These are phyloP conservation scores for Vireo altiloquus DNA, from an alignment of 2,113 vertebrate genomes.

Conservation along the genomic window DNA sequence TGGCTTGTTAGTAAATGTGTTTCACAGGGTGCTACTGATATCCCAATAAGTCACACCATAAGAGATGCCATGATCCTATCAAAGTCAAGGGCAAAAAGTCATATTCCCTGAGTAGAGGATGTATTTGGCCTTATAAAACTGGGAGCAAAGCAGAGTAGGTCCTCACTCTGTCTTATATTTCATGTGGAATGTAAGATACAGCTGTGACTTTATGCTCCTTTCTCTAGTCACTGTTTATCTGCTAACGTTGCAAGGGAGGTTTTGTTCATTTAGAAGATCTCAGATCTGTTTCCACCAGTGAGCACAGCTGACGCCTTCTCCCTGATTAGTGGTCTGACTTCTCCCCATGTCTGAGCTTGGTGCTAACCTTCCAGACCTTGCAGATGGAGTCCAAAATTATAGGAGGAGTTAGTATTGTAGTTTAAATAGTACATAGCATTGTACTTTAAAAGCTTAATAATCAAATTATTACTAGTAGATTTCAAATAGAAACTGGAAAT, in stretches of 20 bases:
- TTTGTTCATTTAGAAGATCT: not conserved
- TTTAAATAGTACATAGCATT: not conserved
- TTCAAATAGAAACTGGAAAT: not conserved
- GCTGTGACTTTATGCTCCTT: not conserved
- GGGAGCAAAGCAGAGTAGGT: not conserved
- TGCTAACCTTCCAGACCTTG: not conserved
- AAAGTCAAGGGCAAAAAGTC: not conserved
- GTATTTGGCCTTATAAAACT: not conserved
- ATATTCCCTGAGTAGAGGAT: not conserved
- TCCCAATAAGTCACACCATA: not conserved
- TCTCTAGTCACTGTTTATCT: not conserved
- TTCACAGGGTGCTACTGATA: not conserved
- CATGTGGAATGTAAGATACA: not conserved
- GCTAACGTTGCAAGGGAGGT: not conserved
- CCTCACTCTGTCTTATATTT: not conserved
- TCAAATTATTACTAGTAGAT: not conserved
- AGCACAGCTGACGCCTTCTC: not conserved
- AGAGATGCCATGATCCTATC: not conserved
- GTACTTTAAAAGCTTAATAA: not conserved
- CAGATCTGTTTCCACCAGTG: fast-evolving
- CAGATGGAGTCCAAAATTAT: not conserved
- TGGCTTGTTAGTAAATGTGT: not conserved
- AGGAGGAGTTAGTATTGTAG: not conserved
- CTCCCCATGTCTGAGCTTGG: not conserved
- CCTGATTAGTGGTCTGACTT: not conserved